Conservation (phyloP, 1,140 invertebrate genomes). For the Ectropis grisescens region DNA sequence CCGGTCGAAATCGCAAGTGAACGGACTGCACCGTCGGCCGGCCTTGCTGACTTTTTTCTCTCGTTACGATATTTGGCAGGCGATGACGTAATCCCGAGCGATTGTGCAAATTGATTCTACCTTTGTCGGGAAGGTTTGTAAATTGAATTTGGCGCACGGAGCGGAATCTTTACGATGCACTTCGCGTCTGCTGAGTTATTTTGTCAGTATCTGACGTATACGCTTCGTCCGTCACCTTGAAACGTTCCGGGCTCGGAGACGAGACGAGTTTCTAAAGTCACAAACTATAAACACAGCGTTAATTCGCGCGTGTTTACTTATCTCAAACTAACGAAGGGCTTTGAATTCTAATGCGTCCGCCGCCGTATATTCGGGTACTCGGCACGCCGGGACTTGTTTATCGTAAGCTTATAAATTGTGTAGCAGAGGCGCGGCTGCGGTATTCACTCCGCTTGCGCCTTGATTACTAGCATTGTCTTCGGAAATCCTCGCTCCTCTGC, state of each 20-base stretch:
- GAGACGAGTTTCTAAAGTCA: too few relatives aligned
- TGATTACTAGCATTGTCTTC: constrained; percentile 49
- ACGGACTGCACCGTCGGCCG: constrained; percentile 38
- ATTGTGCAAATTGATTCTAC: constrained; percentile 40
- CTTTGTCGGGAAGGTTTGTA: constrained; percentile 29
- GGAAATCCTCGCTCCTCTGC: constrained; percentile 32
- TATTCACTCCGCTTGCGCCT: constrained; percentile 21
- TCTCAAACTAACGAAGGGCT: constrained; percentile 4
- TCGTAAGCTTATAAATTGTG: constrained; percentile 38
- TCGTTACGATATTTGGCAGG: constrained; percentile 33
- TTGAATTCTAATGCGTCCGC: too few relatives aligned
- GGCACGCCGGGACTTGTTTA: constrained; percentile 16
- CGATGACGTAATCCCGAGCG: constrained; percentile 40
- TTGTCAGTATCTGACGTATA: too few relatives aligned
- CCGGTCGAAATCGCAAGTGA: constrained; percentile 54
- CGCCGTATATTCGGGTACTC: not conserved
- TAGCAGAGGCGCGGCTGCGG: constrained; percentile 11
- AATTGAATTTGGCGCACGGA: constrained; percentile 22
- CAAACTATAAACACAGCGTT: too few relatives aligned
- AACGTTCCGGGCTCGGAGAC: too few relatives aligned
- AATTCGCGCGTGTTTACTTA: constrained; percentile 8
- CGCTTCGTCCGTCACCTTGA: too few relatives aligned
- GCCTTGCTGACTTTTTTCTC: constrained; percentile 46
- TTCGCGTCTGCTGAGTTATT: too few relatives aligned
- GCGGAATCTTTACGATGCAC: constrained; percentile 1